A percentile compares a stretch with the other conserved stretches of the same genome.
Evolutionary conservation across 2,797 vertebrate species (phyloP).

Genomic region (Pseudochirops cupreus): DNA sequence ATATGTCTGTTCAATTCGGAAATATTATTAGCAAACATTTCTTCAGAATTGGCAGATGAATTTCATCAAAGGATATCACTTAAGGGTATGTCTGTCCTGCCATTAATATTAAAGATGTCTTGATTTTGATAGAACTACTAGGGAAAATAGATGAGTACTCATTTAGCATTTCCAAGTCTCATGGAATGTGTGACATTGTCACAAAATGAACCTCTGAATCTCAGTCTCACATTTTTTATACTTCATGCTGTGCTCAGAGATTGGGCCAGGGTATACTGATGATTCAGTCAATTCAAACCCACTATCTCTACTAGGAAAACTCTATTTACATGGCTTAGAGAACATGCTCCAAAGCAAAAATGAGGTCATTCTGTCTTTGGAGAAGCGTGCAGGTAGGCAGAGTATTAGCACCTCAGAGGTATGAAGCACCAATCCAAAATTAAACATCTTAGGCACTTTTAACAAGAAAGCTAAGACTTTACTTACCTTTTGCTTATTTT

Average conservation of each 20-base stretch:
- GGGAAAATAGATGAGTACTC: neutral
- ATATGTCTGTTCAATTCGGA: neutral
- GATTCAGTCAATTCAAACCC: neutral
- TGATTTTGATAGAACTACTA: neutral
- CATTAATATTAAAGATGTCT: neutral
- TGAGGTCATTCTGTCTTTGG: slow-evolving; percentile 14
- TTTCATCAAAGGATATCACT: neutral
- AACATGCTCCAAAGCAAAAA: slow-evolving; percentile 19
- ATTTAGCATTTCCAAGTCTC: neutral
- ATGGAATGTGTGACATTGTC: neutral
- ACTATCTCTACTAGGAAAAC: neutral
- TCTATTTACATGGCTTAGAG: neutral
- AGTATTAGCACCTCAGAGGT: slow-evolving; percentile 23
- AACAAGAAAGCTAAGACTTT: slow-evolving; percentile 13
- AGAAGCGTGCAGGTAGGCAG: neutral
- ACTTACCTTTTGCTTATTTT: slow-evolving; percentile 51
- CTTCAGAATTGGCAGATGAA: neutral
- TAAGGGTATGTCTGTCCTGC: neutral
- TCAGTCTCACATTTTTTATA: slow-evolving; percentile 8
- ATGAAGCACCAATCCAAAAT: slow-evolving; percentile 28
- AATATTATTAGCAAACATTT: neutral
- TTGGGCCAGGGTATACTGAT: neutral
- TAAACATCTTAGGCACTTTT: neutral
- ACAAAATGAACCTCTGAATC: neutral
- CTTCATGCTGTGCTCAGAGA: neutral